phyloP scores from a whole-genome alignment of 2,888 invertebrate genomes.

The Lissonota sp. region DNA sequence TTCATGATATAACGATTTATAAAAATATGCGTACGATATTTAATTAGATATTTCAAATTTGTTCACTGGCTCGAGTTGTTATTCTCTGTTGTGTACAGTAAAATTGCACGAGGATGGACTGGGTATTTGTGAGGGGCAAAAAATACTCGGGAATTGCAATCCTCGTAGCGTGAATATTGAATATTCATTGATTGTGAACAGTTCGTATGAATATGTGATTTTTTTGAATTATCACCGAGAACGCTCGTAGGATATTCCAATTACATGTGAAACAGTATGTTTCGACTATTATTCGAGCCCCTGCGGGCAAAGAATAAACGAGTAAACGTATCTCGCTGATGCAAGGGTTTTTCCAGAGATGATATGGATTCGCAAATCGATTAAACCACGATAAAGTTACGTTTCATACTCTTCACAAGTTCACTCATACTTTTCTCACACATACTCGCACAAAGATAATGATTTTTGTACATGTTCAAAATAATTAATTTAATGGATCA shows the following conservation, averaged over 20 bases:
- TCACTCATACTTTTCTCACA: no score
- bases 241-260: slow-evolving; percentile 1
- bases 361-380: background rate
- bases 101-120: slow-evolving; percentile 17
- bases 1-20: background rate
- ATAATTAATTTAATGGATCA: no score
- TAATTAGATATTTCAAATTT: no score
- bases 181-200: slow-evolving; percentile 57
- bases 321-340: slow-evolving; percentile 28
- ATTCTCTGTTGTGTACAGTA: background rate
- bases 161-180: slow-evolving; percentile 46
- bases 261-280: background rate
- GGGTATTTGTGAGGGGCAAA: background rate
- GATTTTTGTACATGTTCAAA: no score
- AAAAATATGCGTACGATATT: background rate
- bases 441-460: no score
- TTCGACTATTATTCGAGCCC: slow-evolving; percentile 4
- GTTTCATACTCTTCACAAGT: background rate
- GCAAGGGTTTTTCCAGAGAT: background rate
- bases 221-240: slow-evolving; percentile 43
- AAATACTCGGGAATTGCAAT: background rate
- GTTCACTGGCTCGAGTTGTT: no score
- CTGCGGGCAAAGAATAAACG: slow-evolving; percentile 42
- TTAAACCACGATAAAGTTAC: background rate
- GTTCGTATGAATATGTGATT: slow-evolving; percentile 52